Evolutionary conservation across 2,113 vertebrate genomes (phyloP).

Genomic region (Tinamus guttatus): DNA sequence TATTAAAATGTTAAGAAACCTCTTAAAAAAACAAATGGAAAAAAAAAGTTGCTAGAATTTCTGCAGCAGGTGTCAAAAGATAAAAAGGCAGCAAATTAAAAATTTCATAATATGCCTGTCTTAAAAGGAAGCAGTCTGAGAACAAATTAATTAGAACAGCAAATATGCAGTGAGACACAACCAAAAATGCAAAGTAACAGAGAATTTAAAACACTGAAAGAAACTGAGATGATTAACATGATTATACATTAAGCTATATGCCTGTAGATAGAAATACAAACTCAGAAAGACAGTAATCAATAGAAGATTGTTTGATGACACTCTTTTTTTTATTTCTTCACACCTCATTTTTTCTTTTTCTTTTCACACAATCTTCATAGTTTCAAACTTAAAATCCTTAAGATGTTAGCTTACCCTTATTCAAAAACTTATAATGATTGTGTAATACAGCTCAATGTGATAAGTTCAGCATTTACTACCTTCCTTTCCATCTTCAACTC

Average conservation of each 20-base stretch:
- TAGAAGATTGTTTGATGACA: background rate
- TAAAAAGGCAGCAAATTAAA: slow-evolving; percentile 25
- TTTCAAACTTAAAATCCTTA: background rate
- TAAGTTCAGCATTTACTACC: background rate
- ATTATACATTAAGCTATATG: background rate
- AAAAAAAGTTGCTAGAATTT: slow-evolving; percentile 3
- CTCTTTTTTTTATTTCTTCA: background rate
- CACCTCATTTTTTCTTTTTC: background rate
- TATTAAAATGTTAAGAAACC: background rate
- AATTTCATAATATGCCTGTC: background rate
- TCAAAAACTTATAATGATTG: background rate
- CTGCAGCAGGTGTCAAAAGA: background rate
- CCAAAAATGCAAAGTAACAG: background rate
- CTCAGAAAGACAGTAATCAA: background rate
- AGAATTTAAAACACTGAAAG: background rate
- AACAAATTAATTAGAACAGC: background rate
- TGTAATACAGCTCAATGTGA: background rate
- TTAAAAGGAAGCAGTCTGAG: background rate
- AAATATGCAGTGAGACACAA: background rate
- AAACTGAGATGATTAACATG: background rate
- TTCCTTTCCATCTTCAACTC: background rate
- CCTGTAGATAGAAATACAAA: background rate
- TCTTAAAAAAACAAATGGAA: background rate
- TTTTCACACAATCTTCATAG: background rate
- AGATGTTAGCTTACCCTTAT: background rate